These are phyloP conservation scores for Nycticebus coucang DNA, from an alignment of 2,113 vertebrate genomes.

Conservation along the genomic window DNA sequence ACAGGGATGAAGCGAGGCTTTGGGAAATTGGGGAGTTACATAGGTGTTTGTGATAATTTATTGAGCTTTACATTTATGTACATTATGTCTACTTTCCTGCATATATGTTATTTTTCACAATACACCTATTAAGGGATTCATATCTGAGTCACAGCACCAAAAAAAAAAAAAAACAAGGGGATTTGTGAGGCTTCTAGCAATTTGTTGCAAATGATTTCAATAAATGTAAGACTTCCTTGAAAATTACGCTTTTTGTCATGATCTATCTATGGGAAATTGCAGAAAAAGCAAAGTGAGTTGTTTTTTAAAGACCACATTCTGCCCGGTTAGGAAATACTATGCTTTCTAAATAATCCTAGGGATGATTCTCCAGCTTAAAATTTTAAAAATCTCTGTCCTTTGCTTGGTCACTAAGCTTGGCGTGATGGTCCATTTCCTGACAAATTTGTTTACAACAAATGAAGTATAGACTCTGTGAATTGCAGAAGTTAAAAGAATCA, in stretches of 20 bases:
- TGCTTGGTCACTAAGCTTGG: conserved; percentile 46
- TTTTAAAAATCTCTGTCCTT: conserved; percentile 15
- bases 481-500: conserved; percentile 22
- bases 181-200: not conserved
- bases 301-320: not conserved
- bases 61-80: not conserved
- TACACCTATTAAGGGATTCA: too few relatives aligned
- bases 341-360: conserved; percentile 12
- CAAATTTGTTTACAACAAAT: conserved; percentile 49
- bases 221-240: conserved; percentile 2
- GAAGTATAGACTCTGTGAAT: conserved; percentile 19
- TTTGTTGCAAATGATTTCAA: not conserved
- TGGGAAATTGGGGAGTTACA: not conserved
- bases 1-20: not conserved
- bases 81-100: not conserved
- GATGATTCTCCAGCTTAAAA: not conserved
- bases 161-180: not conserved
- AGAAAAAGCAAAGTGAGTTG: conserved; percentile 14
- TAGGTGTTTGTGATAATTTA: not conserved
- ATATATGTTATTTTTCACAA: not conserved
- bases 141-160: too few relatives aligned
- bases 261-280: not conserved
- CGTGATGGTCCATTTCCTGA: conserved; percentile 24
- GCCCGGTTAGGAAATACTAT: not conserved
- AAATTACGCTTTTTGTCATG: not conserved